phyloP scores from a whole-genome alignment of 2,113 vertebrate species.

The Thunnus thynnus region DNA sequence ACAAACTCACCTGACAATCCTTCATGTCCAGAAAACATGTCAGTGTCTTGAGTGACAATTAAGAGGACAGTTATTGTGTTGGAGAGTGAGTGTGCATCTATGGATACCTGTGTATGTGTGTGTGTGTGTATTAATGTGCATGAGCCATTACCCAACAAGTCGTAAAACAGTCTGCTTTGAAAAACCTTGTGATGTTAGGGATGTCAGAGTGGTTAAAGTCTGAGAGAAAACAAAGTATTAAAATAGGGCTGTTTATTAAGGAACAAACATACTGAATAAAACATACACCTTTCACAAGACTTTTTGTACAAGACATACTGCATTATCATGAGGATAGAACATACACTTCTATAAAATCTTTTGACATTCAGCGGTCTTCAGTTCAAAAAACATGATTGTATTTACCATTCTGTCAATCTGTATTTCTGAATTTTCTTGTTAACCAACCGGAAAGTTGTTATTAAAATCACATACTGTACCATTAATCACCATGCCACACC shows the following conservation, averaged over 20 bases:
- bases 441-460: conserved; percentile 45
- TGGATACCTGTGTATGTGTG: conserved; percentile 63
- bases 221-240: conserved; percentile 67
- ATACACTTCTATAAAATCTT: conserved; percentile 79
- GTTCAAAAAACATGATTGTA: conserved; percentile 75
- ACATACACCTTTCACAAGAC: conserved; percentile 81
- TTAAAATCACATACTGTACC: conserved; percentile 43
- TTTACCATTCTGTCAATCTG: conserved; percentile 57
- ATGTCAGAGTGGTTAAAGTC: conserved; percentile 16
- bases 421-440: conserved; percentile 54
- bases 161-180: neutral
- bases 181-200: neutral
- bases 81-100: conserved; percentile 32
- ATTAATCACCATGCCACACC: conserved; percentile 21
- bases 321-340: conserved; percentile 77
- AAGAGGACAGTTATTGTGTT: conserved; percentile 39
- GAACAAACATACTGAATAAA: conserved; percentile 78
- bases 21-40: conserved; percentile 88
- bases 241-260: conserved; percentile 81
- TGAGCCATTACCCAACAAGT: neutral
- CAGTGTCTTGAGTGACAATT: conserved; percentile 51
- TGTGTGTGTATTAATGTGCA: neutral
- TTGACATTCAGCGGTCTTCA: conserved; percentile 83
- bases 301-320: conserved; percentile 79
- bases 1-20: conserved; percentile 87